Percentiles rank a stretch among this genome's conserved stretches.
Conservation (phyloP, 2,888 invertebrate genomes). For the Geophilus truncorum region DNA sequence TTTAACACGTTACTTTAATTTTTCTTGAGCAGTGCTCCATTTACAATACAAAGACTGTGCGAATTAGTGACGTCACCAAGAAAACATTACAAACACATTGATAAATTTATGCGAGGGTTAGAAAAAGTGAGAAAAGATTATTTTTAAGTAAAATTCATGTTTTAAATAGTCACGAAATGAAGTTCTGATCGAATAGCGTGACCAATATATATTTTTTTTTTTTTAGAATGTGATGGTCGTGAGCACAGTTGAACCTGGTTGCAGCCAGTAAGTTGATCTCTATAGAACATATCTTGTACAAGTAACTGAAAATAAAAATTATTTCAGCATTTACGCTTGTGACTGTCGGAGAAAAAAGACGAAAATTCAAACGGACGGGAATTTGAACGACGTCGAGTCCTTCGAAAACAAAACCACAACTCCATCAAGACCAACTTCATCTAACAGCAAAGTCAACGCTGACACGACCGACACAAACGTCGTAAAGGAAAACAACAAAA, state of each 20-base stretch:
- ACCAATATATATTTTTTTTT: background rate
- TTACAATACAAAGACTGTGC: conserved; percentile 92
- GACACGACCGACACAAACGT: background rate
- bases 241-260: conserved; percentile 54
- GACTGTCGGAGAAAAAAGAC: background rate
- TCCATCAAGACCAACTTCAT: background rate
- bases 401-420: background rate
- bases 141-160: too few species aligned
- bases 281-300: too few species aligned
- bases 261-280: conserved; percentile 38
- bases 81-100: conserved; percentile 90
- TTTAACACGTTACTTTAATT: background rate
- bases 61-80: conserved; percentile 85
- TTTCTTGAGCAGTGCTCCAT: conserved; percentile 70
- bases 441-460: background rate
- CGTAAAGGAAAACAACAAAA: background rate
- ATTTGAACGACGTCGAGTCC: background rate
- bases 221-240: conserved; percentile 74
- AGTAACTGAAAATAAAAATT: background rate
- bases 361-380: background rate
- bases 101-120: conserved; percentile 93
- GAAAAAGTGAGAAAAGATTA: conserved; percentile 63
- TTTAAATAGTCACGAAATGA: too few species aligned
- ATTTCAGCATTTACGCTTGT: background rate
- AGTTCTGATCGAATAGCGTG: too few species aligned